Conservation (phyloP, 2,113 vertebrate species). For the Notothenia rossii region DNA sequence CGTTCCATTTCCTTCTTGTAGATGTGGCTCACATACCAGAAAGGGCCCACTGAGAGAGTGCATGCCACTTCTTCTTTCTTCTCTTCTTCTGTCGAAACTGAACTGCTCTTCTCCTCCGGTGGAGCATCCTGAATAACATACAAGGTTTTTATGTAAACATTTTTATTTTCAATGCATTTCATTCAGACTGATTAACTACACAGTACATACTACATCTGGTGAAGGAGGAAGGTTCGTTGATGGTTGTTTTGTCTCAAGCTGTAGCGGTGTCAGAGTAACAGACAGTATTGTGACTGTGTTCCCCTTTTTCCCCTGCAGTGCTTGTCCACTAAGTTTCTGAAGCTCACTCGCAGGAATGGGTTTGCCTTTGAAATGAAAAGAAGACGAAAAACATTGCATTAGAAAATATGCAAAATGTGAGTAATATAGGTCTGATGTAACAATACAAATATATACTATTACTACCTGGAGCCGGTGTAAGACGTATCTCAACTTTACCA, state of each 20-base stretch:
- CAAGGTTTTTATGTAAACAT: neutral
- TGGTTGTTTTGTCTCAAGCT: neutral
- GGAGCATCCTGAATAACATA: conserved; percentile 5
- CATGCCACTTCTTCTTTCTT: neutral
- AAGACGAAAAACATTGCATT: neutral
- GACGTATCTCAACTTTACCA: neutral
- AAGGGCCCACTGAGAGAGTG: conserved; percentile 31
- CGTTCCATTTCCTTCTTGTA: conserved; percentile 49
- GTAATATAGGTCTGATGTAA: neutral
- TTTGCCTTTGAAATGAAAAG: neutral
- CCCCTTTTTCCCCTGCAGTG: neutral
- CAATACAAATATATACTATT: neutral
- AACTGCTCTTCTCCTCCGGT: accelerated
- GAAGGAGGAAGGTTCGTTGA: neutral
- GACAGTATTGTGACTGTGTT: neutral
- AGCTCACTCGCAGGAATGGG: accelerated
- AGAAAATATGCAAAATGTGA: neutral
- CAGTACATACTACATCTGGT: conserved; percentile 13
- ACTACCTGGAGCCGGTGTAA: conserved; percentile 58
- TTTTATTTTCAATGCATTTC: neutral
- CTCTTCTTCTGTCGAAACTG: neutral
- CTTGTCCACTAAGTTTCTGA: neutral
- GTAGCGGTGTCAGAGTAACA: accelerated
- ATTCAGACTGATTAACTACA: neutral
- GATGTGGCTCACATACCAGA: conserved; percentile 59